These are phyloP conservation scores for Clarias magur DNA, from an alignment of 2,113 vertebrate species.

Conservation along the genomic window DNA sequence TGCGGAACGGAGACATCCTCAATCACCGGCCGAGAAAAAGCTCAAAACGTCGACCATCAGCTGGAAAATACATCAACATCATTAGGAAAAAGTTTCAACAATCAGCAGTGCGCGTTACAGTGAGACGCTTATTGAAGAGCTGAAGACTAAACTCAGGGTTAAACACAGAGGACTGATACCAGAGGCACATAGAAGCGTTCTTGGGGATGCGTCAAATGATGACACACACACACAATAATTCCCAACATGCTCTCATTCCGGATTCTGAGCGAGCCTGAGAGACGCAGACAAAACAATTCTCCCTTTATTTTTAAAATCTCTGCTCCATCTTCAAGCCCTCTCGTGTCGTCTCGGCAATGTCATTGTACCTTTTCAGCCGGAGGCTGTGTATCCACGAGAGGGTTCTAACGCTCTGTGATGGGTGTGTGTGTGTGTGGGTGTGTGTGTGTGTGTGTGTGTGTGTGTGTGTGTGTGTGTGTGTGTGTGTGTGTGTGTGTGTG, in stretches of 20 bases:
- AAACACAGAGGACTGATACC: too few species aligned
- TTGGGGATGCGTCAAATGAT: background rate
- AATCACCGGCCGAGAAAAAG: too few species aligned
- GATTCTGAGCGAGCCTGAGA: background rate
- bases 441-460: too few species aligned
- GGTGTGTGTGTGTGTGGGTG: slow-evolving; percentile 9
- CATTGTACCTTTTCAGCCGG: slow-evolving; percentile 19
- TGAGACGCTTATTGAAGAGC: too few species aligned
- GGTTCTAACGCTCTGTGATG: slow-evolving; percentile 4
- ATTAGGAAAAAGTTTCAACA: too few species aligned
- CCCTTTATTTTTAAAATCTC: background rate
- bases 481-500: slow-evolving; percentile 12
- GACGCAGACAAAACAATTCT: background rate
- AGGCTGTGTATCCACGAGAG: slow-evolving; percentile 6
- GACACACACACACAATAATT: background rate
- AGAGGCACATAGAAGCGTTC: too few species aligned
- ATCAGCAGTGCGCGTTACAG: too few species aligned
- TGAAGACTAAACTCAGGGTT: too few species aligned
- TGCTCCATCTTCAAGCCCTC: background rate
- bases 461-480: too few species aligned
- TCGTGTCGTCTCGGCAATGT: background rate
- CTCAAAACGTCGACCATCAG: too few species aligned
- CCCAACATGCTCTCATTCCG: background rate
- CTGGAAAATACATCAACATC: too few species aligned
- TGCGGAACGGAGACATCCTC: too few species aligned